Base-by-base conservation (phyloP, 2,888 invertebrate species). In the Cantharis rustica region DNA sequence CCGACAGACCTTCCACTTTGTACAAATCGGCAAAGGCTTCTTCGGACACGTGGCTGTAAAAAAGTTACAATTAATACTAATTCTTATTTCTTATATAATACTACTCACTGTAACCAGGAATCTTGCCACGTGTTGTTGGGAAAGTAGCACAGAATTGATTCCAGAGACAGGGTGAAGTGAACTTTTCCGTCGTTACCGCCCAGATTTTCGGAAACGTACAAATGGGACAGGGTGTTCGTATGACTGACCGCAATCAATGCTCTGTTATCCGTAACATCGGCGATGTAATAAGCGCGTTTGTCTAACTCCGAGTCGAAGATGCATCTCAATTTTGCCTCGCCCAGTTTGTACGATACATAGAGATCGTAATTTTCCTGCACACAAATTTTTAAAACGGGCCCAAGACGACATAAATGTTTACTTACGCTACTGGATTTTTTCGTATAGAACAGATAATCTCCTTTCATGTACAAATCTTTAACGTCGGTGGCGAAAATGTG, bases 1-100 rank as follows among this genome's bases (percentile, higher is more conserved):
- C 97, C 66, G 93, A 90, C 69, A 97, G 88, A 0, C 97, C 97
- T 86, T 95, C 94, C 0, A 98, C 95, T 84, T 94, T 94, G 87
- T 97, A 96, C 0, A 97, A 88, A 86, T 97, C 97, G 2, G 95
- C 95, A 89, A 97, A 97, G 0, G 95, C 90, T 80, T 95, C 95
- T 80, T 95, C 94, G 0, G 93, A 91, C 7, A 94, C 92, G 80
- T 94, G 94, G 84, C 96, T 96, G 86, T 23, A 23, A 23, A 5
- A 23, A 23, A 23, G 4, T 23, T 23, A 0, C 4, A 23, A 23
- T 23, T 23, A 17, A 17, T 17, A 3, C 3, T 17, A 17, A 17
- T 17, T 23, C 0, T 7, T 7, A 1, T 3, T 23, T 23, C 20
- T 3, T 3, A 20, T 4, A 23, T 9, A 23, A 23, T 76, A 89